phyloP scores from a whole-genome alignment of 2,797 vertebrate species.

The Onychomys arenicola region DNA sequence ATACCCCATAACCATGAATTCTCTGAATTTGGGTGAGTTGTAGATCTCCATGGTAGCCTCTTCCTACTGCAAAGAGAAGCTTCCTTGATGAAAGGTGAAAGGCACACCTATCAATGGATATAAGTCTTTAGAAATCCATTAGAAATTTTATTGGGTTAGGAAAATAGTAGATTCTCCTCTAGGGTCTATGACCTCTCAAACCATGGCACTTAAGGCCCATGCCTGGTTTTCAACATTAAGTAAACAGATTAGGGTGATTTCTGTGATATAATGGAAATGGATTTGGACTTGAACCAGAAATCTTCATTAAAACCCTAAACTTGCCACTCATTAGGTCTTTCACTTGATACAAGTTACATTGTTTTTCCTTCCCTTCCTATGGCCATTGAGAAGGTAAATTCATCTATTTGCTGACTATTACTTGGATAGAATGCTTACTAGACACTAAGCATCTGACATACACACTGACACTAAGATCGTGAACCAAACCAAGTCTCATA shows the following conservation, averaged over 20 bases:
- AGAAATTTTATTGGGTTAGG: background rate
- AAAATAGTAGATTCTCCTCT: background rate
- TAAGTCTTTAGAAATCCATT: background rate
- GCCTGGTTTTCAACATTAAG: background rate
- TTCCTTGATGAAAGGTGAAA: background rate
- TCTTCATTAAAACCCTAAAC: background rate
- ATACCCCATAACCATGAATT: background rate
- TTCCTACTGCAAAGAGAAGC: background rate
- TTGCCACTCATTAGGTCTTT: background rate
- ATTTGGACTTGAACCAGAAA: background rate
- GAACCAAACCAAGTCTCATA: background rate
- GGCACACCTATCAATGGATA: background rate
- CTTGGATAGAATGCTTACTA: conserved; percentile 13
- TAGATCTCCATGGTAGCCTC: background rate
- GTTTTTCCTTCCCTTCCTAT: background rate
- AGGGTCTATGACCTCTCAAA: background rate
- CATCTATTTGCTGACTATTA: background rate
- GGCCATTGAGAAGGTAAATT: background rate
- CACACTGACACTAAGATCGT: background rate
- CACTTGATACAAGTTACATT: background rate
- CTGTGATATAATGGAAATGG: background rate
- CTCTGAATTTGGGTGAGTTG: background rate
- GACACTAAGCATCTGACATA: background rate
- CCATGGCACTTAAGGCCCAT: background rate
- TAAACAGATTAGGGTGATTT: background rate